These are phyloP conservation scores for Cephus spinipes DNA, from an alignment of 2,888 invertebrate species.

Conservation along the genomic window DNA sequence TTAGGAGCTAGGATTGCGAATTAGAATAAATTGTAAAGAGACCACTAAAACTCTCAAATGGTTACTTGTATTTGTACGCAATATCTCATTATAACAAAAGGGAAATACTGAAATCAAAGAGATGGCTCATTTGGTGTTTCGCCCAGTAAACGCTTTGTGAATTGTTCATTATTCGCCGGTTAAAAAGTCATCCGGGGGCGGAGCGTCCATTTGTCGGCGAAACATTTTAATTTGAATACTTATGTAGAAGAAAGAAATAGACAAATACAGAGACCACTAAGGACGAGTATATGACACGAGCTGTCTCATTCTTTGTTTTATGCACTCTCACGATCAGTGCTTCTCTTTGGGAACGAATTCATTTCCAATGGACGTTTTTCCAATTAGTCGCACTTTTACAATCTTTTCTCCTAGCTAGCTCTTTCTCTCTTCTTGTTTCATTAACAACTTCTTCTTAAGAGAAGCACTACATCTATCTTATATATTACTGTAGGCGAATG, in stretches of 20 bases:
- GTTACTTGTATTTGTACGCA: constrained; percentile 58
- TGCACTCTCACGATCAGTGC: not conserved
- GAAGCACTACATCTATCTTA: not conserved
- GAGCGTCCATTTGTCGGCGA: constrained; percentile 41
- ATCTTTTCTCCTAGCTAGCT: not conserved
- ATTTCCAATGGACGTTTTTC: not conserved
- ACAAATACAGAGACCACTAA: too few relatives aligned
- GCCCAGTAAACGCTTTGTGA: constrained; percentile 36
- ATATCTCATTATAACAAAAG: constrained; percentile 54
- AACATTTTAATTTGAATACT: constrained; percentile 45
- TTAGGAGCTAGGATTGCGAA: not conserved
- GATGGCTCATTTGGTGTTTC: constrained; percentile 47
- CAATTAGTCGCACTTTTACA: not conserved
- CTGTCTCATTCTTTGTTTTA: not conserved
- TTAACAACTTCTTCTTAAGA: not conserved
- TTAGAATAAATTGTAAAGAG: not conserved
- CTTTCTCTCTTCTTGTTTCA: not conserved
- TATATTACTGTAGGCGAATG: not conserved
- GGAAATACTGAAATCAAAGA: constrained; percentile 59
- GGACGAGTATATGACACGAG: too few relatives aligned
- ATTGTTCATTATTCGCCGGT: constrained; percentile 15
- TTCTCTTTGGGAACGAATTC: not conserved
- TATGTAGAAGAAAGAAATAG: constrained; percentile 32
- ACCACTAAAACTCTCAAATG: constrained; percentile 12
- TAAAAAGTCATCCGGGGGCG: constrained; percentile 24